These are phyloP conservation scores for Holothuria glaberrima DNA, from an alignment of 35 echinoderm and acorn worm species.

Conservation along the genomic window DNA sequence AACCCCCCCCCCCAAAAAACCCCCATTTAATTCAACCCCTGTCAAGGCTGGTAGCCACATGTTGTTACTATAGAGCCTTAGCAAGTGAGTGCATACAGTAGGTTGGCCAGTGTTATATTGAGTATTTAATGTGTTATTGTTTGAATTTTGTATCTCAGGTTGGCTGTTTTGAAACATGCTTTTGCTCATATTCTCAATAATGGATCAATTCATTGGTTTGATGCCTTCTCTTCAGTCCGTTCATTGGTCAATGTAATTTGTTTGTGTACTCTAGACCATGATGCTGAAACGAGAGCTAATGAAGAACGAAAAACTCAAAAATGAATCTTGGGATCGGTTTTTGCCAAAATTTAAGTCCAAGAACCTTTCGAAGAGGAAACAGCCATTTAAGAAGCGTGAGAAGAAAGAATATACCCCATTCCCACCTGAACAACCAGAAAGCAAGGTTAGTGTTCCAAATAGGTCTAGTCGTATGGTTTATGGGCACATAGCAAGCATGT, in stretches of 20 bases:
- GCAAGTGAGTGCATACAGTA: no score
- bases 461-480: no score
- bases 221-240: no score
- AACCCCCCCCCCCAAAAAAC: no score
- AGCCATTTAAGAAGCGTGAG: conserved; percentile 80
- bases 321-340: conserved; percentile 98
- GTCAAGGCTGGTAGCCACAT: no score
- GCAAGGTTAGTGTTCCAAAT: conserved; percentile 62
- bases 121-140: no score
- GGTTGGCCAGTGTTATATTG: no score
- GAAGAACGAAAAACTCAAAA: conserved; percentile 91
- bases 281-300: conserved; percentile 98
- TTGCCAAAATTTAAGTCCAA: conserved; percentile 95
- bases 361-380: conserved; percentile 86
- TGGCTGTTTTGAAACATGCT: background rate
- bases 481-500: background rate
- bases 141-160: background rate
- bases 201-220: background rate
- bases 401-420: conserved; percentile 99
- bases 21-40: no score
- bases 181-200: background rate
- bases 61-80: no score
- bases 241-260: background rate
- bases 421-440: conserved; percentile 94
- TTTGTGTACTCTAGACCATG: conserved; percentile 72